Base-by-base conservation (phyloP, 2,797 vertebrate species). In the Alca torda region DNA sequence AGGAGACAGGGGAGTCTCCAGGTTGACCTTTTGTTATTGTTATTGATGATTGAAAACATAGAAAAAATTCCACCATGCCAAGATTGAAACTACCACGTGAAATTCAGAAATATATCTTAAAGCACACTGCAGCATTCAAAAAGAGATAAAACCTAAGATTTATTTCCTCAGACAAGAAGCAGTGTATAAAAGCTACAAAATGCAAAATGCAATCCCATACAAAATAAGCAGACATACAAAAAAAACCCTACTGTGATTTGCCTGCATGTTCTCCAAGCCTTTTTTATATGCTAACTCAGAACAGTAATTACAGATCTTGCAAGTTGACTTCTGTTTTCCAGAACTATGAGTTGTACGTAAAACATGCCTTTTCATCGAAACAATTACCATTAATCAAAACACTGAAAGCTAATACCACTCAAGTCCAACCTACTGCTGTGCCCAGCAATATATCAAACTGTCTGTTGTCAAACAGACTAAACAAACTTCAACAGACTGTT, bases 311-410 rank as follows among this genome's bases (percentile, higher is more conserved):
- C 92, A 97, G 97, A 98, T 98, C 97, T 97, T 97, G 96, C 96
- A 97, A 98, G 97, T 98, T 98, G 98, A 98, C 98, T 98, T 98
- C 97, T 98, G 97, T 98, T 98, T 98, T 98, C 95, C 96, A 98
- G 96, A 98, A 98, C 97, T 98, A 98, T 92, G 98, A 98, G 98
- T 97, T 98, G 97, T 97, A 98, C 68, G 94, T 98, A 98, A 98
- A 98, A 98, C 97, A 97, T 95, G 98, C 95, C 97, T 98, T 98
- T 98, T 98, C 98, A 98, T 97, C 2, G 96, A 98, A 98, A 98
- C 98, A 98, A 98, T 98, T 98, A 98, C 98, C 98, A 98, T 98
- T 98, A 98, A 98, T 98, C 98, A 98, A 98, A 98, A 98, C 97
- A 98, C 94, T 89, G 98, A 98, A 98, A 98, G 98, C 97, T 98